Evolutionary conservation across 2,888 invertebrate genomes (phyloP), one percentile per base, ranked within the genome.

Genomic region (Ormyrus thymus): DNA sequence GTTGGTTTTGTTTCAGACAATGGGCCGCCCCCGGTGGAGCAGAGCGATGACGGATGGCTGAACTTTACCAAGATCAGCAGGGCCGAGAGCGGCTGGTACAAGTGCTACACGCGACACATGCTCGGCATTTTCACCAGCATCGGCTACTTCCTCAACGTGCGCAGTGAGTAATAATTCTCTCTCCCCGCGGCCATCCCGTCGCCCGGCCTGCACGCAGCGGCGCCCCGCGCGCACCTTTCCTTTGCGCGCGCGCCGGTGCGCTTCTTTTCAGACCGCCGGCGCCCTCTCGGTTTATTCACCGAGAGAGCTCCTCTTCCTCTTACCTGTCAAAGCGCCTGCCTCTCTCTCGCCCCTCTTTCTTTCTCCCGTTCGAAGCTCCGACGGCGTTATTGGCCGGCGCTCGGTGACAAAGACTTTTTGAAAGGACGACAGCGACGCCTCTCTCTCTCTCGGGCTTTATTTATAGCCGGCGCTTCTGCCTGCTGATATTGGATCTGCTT

Each of bases 61-160:
- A 97, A 97, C 91, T 97, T 97, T 92, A 94, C 94, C 70, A 93
- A 94, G 84, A 95, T 97, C 87, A 92, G 93, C 72, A 92, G 94
- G 69, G 93, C 95, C 83, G 96, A 97, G 91, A 96, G 95, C 77
- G 97, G 97, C 87, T 97, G 97, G 97, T 97, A 97, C 92, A 95
- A 97, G 89, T 97, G 97, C 91, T 94, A 96, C 72, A 95, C 97
- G 77, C 92, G 94, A 68, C 97, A 97, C 92, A 92, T 95, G 82
- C 93, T 96, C 86, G 94, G 95, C 51, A 94, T 95, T 89, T 97
- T 96, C 91, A 95, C 96, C 82, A 96, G 96, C 86, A 97, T 97
- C 86, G 97, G 97, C 81, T 97, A 97, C 92, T 97, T 95, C 90
- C 94, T 97, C 84, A 96, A 96, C 88, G 95, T 97, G 82, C 92